These are phyloP conservation scores for Pimephales promelas DNA, from an alignment of 2,113 vertebrate species.

Conservation along the genomic window DNA sequence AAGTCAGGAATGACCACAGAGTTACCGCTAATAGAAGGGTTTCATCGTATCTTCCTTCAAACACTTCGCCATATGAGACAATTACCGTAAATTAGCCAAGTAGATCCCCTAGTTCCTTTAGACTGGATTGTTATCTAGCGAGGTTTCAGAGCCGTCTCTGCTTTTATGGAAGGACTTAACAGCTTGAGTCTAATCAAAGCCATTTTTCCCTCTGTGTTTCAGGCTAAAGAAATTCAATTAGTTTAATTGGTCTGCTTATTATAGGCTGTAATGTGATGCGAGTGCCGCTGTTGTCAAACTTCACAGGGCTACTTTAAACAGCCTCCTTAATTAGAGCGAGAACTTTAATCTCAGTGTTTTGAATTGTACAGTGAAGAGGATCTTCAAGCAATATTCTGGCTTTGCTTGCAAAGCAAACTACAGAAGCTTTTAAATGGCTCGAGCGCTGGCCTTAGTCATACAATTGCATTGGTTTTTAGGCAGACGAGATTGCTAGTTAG, in stretches of 20 bases:
- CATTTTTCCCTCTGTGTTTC: slow-evolving; percentile 63
- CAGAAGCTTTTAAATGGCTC: slow-evolving; percentile 53
- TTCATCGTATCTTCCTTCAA: slow-evolving; percentile 30
- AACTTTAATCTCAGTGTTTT: slow-evolving; percentile 65
- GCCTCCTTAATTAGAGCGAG: slow-evolving; percentile 70
- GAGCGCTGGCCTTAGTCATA: slow-evolving; percentile 34
- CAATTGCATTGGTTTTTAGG: background rate
- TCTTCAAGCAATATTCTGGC: slow-evolving; percentile 49
- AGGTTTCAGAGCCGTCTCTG: slow-evolving; percentile 53
- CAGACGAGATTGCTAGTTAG: background rate
- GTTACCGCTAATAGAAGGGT: background rate
- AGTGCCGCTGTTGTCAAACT: slow-evolving; percentile 71
- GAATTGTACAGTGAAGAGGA: slow-evolving; percentile 51
- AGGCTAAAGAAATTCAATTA: slow-evolving; percentile 76
- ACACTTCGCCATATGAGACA: slow-evolving; percentile 1
- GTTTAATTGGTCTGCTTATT: slow-evolving; percentile 75
- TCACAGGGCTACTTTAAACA: slow-evolving; percentile 68
- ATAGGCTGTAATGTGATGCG: slow-evolving; percentile 67
- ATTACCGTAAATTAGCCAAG: slow-evolving; percentile 39
- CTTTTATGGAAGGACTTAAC: slow-evolving; percentile 66
- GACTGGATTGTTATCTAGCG: slow-evolving; percentile 61
- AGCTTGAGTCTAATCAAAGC: slow-evolving; percentile 71
- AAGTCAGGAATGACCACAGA: slow-evolving; percentile 1
- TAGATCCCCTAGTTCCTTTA: slow-evolving; percentile 55
- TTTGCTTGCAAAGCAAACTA: slow-evolving; percentile 48